Conservation (phyloP, 1,140 invertebrate species). For the Pinna nobilis region DNA sequence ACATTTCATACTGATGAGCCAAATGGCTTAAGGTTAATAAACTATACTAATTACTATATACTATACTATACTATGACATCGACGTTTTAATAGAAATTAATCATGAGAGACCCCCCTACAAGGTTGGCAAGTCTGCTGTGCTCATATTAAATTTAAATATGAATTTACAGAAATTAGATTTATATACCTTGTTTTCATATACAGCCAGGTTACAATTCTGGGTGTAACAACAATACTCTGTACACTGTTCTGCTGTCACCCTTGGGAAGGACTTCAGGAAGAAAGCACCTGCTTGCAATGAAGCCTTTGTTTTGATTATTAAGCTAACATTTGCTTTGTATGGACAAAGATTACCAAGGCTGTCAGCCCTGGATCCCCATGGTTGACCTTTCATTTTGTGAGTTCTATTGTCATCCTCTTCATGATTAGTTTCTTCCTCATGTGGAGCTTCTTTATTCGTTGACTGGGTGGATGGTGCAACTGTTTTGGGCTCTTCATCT, state of each 20-base stretch:
- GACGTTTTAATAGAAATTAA: too few species aligned
- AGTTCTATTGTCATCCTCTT: not conserved
- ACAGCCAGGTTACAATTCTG: constrained; percentile 58
- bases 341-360: constrained; percentile 19
- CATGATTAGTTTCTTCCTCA: not conserved
- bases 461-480: not conserved
- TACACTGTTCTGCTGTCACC: constrained; percentile 46
- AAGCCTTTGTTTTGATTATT: constrained; percentile 59
- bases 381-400: not conserved
- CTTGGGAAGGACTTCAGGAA: constrained; percentile 47
- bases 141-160: too few species aligned
- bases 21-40: too few species aligned
- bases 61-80: too few species aligned
- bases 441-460: constrained; percentile 3
- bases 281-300: constrained; percentile 49
- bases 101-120: too few species aligned
- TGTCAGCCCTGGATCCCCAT: not conserved
- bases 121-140: too few species aligned
- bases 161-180: not conserved
- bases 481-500: not conserved
- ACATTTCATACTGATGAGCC: too few species aligned
- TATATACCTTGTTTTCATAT: constrained; percentile 60
- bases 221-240: constrained; percentile 53
- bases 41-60: too few species aligned
- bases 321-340: constrained; percentile 31